phyloP scores from a whole-genome alignment of 2,797 vertebrate genomes.

The Enteromius mattozi region DNA sequence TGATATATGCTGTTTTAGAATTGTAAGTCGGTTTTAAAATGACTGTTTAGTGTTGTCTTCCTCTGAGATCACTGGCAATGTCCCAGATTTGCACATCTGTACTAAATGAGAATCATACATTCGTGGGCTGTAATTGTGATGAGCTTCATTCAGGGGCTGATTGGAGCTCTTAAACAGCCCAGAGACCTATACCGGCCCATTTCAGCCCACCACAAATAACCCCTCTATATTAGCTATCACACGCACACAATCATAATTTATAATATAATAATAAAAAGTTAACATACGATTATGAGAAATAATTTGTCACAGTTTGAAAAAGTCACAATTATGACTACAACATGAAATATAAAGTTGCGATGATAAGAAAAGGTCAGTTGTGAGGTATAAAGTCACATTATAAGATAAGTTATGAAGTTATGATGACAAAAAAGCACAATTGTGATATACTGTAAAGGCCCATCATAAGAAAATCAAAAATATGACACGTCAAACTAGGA shows the following conservation, averaged over 20 bases:
- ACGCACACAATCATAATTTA: background rate
- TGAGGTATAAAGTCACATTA: background rate
- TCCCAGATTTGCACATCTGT: slow-evolving; percentile 20
- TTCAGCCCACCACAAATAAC: background rate
- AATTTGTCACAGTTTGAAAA: background rate
- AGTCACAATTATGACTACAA: background rate
- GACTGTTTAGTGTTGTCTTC: background rate
- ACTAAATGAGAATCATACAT: background rate
- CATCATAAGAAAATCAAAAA: background rate
- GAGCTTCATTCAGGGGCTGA: background rate
- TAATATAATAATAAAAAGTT: background rate
- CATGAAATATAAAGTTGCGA: background rate
- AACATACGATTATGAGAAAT: background rate
- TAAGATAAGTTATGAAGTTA: background rate
- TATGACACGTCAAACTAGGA: background rate
- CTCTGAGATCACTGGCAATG: background rate
- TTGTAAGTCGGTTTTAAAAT: background rate
- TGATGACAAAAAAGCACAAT: no score
- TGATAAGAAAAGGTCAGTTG: background rate
- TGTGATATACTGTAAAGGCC: background rate
- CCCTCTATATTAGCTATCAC: background rate
- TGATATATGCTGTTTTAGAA: background rate
- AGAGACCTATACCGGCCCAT: background rate
- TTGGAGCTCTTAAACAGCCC: background rate
- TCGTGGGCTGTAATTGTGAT: background rate